Percentiles rank a stretch among this genome's conserved stretches.
Conservation (phyloP, 2,113 vertebrate genomes). For the Corvus cornix region DNA sequence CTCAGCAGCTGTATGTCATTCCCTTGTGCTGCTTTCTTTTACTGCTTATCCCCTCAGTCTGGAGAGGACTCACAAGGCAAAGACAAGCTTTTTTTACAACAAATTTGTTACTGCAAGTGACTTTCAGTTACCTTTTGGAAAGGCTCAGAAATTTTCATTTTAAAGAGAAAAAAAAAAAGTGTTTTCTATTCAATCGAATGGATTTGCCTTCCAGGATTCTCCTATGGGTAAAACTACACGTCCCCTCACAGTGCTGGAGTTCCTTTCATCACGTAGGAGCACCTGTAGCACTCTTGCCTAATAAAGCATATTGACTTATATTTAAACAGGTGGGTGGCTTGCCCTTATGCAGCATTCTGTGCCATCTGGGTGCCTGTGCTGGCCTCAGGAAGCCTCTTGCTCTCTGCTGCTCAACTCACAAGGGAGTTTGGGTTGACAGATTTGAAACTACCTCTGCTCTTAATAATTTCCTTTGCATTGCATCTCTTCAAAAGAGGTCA, state of each 20-base stretch:
- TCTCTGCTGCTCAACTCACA: not conserved
- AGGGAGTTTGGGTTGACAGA: not conserved
- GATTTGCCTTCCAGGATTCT: not conserved
- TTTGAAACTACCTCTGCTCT: not conserved
- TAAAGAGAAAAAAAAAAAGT: not conserved
- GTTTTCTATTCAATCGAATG: not conserved
- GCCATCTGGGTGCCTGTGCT: not conserved
- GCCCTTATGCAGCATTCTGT: not conserved
- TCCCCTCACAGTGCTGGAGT: not conserved
- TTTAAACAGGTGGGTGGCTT: slow-evolving; percentile 32
- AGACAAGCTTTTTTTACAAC: not conserved
- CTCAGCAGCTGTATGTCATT: not conserved
- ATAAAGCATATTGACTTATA: slow-evolving; percentile 14
- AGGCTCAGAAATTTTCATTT: not conserved
- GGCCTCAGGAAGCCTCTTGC: not conserved
- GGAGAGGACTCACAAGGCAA: not conserved
- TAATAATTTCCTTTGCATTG: not conserved
- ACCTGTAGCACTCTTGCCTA: slow-evolving; percentile 21
- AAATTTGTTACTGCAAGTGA: not conserved
- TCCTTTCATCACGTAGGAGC: not conserved
- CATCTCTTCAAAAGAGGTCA: not conserved
- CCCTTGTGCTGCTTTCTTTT: not conserved
- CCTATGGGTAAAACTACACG: not conserved
- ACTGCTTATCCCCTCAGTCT: not conserved
- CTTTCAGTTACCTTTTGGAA: not conserved